Evolutionary conservation across 2,888 invertebrate genomes (phyloP).

Genomic region (Drosophila aldrichi): DNA sequence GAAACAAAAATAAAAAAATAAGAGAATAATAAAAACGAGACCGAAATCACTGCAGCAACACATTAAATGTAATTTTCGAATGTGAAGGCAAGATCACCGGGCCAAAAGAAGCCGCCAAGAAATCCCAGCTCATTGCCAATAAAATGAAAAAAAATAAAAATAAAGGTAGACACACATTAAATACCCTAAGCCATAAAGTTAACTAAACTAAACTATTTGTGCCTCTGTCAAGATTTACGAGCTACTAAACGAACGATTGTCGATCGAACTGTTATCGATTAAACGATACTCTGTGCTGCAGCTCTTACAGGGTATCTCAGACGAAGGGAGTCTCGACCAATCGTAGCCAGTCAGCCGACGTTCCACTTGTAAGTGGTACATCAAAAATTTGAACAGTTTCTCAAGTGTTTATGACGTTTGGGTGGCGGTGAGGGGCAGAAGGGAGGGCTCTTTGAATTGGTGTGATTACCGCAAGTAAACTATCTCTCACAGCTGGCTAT

Average conservation of each 20-base stretch:
- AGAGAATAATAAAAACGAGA: slow-evolving; percentile 14
- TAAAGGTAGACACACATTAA: neutral
- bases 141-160: neutral
- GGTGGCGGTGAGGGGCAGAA: neutral
- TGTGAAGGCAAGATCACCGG: slow-evolving; percentile 19
- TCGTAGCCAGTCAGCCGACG: slow-evolving; percentile 24
- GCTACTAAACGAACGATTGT: neutral
- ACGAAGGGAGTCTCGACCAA: no score
- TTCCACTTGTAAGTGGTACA: slow-evolving; percentile 71
- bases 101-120: slow-evolving; percentile 53
- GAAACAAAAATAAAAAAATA: neutral
- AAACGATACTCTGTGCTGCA: no score
- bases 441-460: slow-evolving; percentile 47
- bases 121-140: slow-evolving; percentile 20
- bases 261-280: neutral
- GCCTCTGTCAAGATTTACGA: neutral
- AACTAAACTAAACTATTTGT: neutral
- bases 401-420: slow-evolving; percentile 72
- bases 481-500: slow-evolving; percentile 65
- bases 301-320: slow-evolving; percentile 16
- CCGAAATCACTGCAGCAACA: slow-evolving; percentile 58
- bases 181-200: slow-evolving; percentile 14
- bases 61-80: slow-evolving; percentile 73
- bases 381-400: slow-evolving; percentile 76
- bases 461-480: slow-evolving; percentile 77